These are phyloP conservation scores for Trididemnum miniatum DNA, from an alignment of 23 tunicate species.

Conservation along the genomic window DNA sequence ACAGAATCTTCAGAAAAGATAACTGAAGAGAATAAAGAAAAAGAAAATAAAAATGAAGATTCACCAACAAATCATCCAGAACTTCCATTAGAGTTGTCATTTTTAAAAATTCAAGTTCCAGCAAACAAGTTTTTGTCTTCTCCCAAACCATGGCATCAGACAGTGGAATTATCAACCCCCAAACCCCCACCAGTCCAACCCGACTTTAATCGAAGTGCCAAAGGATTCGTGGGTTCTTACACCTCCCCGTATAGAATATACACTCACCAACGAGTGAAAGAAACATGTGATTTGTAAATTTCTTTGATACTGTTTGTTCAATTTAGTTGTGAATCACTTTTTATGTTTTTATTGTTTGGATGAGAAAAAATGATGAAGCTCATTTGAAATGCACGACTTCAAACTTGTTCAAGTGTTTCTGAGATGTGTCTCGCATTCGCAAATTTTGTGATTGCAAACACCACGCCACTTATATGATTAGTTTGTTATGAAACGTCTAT, in stretches of 20 bases:
- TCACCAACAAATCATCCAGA: not conserved
- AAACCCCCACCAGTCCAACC: conserved; percentile 2
- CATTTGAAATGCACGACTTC: no score
- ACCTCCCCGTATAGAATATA: conserved; percentile 33
- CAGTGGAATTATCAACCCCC: not conserved
- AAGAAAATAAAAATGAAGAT: not conserved
- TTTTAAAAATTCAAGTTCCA: not conserved
- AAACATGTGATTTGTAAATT: conserved; percentile 44
- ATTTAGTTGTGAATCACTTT: no score
- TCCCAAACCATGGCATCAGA: conserved; percentile 45
- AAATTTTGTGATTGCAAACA: no score
- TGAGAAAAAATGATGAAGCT: no score
- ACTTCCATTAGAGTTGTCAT: conserved; percentile 10
- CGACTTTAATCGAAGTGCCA: conserved; percentile 29
- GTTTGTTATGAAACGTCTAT: no score
- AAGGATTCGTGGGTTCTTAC: conserved; percentile 39
- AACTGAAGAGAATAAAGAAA: not conserved
- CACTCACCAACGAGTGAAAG: not conserved
- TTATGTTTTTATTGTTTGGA: no score
- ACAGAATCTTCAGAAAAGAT: not conserved
- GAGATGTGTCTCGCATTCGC: no score
- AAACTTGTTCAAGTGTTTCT: no score
- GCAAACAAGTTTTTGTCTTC: not conserved
- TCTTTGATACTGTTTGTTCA: no score
- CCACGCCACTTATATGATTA: no score